Base-by-base conservation (phyloP, 2,888 invertebrate species). In the Pseudococcus jackbeardsleyi region DNA sequence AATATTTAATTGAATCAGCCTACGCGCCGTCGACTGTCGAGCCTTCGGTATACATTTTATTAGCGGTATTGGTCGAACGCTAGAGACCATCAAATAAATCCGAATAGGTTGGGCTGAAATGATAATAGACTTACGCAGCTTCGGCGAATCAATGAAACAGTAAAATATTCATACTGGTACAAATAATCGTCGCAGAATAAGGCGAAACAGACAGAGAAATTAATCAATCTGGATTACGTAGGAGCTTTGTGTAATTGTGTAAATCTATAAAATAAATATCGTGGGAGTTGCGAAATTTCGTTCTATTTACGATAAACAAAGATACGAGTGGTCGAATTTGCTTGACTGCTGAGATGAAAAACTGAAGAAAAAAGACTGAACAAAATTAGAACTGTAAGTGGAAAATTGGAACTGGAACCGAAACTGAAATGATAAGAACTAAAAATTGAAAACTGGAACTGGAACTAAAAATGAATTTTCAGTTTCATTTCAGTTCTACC, bases 1-100 rank as follows among this genome's bases (percentile, higher is more conserved):
- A 79, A 42, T 79, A 79, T 79, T 79, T 79, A 79, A 79, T 79
- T 79, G 42, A 79, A 79, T 42, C 79, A 79, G 39, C 79, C 79
- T 79, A 79, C 79, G 79, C 79, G 42, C 11, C 15, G 11, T 33
- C 19, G 26, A 33, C 26, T 33, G 26, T 33, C 59, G 19, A 59
- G 19, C 26, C 33, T 15, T 42, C 42, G 79, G 79, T 42, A 33
- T 79, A 79, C 79, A 42, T 79, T 79, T 79, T 42, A 79, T 39
- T 33, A 39, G 72, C 72, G 42, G 3, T 33, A 33, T 9, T 33
- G 11, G 68, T 15, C 68, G 33, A 6, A 33, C 12, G 7, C 3
- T 12, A 79, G n/a, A 42, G 42, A 42, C 22, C 42, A 79, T 79
- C 46, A 42, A 79, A 79, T 79, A 79, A 26, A 79, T 79, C 26